Evolutionary conservation across 2,797 vertebrate genomes (phyloP).

Genomic region (Ciconia nigra): DNA sequence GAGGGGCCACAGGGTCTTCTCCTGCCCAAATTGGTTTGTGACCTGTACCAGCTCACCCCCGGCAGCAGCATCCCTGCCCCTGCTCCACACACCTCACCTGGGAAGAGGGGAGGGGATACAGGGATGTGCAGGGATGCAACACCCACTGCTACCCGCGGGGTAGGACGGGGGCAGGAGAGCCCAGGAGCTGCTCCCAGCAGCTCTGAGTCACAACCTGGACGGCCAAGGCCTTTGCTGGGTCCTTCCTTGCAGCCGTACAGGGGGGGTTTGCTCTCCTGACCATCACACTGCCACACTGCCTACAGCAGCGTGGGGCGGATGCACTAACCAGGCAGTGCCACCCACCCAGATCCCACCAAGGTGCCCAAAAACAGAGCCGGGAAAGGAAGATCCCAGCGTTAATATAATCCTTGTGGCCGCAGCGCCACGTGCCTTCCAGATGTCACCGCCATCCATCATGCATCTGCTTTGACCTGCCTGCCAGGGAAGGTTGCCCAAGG

Average conservation of each 20-base stretch:
- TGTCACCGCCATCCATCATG: not conserved
- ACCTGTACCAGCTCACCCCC: not conserved
- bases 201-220: accelerated
- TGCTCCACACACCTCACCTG: accelerated
- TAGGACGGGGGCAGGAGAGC: not conserved
- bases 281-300: not conserved
- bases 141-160: not conserved
- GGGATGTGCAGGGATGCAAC: not conserved
- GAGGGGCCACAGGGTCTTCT: not conserved
- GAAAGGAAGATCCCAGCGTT: not conserved
- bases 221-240: not conserved
- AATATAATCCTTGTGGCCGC: not conserved
- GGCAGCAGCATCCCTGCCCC: not conserved
- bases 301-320: accelerated
- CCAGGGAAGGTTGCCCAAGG: not conserved
- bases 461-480: not conserved
- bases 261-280: not conserved
- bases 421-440: not conserved
- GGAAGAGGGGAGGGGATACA: not conserved
- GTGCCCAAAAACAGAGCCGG: accelerated
- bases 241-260: accelerated
- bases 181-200: not conserved
- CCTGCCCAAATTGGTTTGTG: not conserved
- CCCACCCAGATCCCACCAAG: not conserved
- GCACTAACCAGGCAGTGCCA: not conserved